phyloP scores from a whole-genome alignment of 2,888 invertebrate species.

The Cantharis lateralis region DNA sequence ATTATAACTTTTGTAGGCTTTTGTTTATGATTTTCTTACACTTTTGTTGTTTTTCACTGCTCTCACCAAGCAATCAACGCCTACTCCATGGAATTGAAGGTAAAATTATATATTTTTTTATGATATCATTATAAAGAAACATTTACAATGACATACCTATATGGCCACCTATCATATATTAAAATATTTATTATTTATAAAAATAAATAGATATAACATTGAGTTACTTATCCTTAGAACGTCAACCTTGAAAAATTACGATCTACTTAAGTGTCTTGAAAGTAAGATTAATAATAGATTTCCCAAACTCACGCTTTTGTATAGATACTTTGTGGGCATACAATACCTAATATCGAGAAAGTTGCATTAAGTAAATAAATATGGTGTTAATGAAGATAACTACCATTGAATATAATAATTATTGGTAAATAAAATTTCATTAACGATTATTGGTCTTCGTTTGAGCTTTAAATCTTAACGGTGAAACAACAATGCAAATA shows the following conservation, averaged over 20 bases:
- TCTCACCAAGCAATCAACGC: neutral
- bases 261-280: conserved; percentile 20
- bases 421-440: neutral
- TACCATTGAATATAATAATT: neutral
- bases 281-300: conserved; percentile 17
- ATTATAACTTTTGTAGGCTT: neutral
- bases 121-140: neutral
- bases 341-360: conserved; percentile 13
- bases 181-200: neutral
- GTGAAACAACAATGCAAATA: neutral
- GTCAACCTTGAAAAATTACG: conserved; percentile 24
- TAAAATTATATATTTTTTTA: neutral
- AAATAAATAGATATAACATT: neutral
- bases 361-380: conserved; percentile 2
- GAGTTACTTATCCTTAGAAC: conserved; percentile 5
- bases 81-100: neutral
- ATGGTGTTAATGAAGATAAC: neutral
- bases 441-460: neutral
- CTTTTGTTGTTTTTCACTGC: neutral
- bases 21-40: neutral
- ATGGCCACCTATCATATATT: neutral
- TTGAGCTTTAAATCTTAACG: neutral
- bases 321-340: conserved; percentile 7
- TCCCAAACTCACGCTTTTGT: conserved; percentile 27
- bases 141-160: neutral